Base-by-base conservation (phyloP, 2,888 invertebrate genomes). In the Lordiphosa andalusiaca region DNA sequence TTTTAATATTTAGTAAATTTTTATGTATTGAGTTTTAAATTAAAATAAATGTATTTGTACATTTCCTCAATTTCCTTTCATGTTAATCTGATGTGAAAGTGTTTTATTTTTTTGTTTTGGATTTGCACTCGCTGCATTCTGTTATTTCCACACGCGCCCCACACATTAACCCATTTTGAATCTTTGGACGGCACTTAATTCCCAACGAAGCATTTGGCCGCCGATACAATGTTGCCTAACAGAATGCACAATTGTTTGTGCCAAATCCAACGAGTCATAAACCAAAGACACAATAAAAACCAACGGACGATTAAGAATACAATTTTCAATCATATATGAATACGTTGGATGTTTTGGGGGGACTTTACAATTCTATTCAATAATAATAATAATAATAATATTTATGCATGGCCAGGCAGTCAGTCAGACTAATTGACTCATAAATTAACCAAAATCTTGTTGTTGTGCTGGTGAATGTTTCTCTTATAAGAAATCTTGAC, bases 251-350 rank as follows among this genome's bases (percentile, higher is more conserved):
- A 42, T 41, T 48, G 53, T 47, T 69, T 75, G 83, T 77, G 70
- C 73, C 71, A 71, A 83, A 77, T 77, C 57, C 61, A 76, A 76
- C 84, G 86, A 71, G 56, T 74, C 84, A 82, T 84, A 71, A 71
- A 74, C 66, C 59, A 70, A 67, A 74, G 57, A 78, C 67, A 86
- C 74, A 85, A 86, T 76, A 73, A 86, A 73, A 65, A 64, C 60
- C 40, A 35, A 68, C 61, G 68, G 63, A 30, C 67, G 68, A 80
- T 75, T 78, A 53, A 53, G 50, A 33, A 12, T n/a, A 9, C 50
- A 64, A 57, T 19, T 64, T 37, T 52, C 38, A 44, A 16, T n/a
- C 38, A n/a, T 36, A 36, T 16, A 16, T 16, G 37, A 19, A 30
- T 47, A 56, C 64, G 57, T 58, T 64, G 41, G 5, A 10, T 9